Base-by-base conservation (phyloP, 1,140 invertebrate species). In the Drosophila grimshawi region DNA sequence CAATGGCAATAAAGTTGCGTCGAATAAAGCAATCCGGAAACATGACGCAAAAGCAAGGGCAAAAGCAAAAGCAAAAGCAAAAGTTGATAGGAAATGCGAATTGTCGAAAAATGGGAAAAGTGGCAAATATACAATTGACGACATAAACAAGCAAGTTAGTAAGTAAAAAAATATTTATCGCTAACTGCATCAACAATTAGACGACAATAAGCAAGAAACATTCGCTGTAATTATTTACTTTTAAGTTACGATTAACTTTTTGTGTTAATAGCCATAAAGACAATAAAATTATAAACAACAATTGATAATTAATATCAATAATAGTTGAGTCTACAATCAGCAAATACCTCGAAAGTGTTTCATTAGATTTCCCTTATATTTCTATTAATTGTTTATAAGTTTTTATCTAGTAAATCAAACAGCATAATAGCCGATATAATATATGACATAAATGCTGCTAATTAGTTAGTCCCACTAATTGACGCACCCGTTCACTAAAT, bases 121-220 rank as follows among this genome's bases (percentile, higher is more conserved):
- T 8, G 45, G 19, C 19, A 45, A 39, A 46, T 29, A 60, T 29
- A 35, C 29, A 41, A 35, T 60, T 53, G 41, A 27, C 59, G 67
- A 33, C 67, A 55, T 11, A 41, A 32, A 59, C 46, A 66, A 48
- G 8, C 19, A 29, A 29, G 6, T 37, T 10, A 19, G 43, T 39
- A 27, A 30, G 32, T 11, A 33, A 41, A 19, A 29, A 46, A 63
- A 70, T 33, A 63, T 70, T 63, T 63, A 70, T 63, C 66, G 66
- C 48, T 53, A 52, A 68, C 56, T 53, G 52, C 48, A 68, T 61
- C 66, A 61, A 62, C 66, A 69, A 69, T 69, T 69, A 62, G 30
- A 62, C n/a, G 45, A 59, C 53, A 41, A 0, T 29, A 41, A 39
- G 8, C 27, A 43, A 43, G 27, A 41, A 41, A 41, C 10, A 19